Conservation (phyloP, 2,113 vertebrate species). For the Brienomyrus longianalis region DNA sequence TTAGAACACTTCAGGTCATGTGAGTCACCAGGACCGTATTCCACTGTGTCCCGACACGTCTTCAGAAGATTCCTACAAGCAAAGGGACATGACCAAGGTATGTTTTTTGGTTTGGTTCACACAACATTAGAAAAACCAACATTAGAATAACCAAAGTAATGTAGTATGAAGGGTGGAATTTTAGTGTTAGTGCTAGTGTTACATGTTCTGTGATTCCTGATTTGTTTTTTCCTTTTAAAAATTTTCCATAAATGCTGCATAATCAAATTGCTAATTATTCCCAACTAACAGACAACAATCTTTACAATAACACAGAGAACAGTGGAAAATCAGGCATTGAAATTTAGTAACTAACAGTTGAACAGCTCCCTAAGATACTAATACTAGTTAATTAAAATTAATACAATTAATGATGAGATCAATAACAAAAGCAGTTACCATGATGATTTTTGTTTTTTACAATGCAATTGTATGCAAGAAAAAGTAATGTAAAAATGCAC, state of each 20-base stretch:
- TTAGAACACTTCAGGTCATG: background rate
- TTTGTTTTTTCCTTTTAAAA: background rate
- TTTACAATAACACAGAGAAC: fast-evolving
- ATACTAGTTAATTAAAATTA: background rate
- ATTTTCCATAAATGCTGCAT: background rate
- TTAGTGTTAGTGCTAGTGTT: background rate
- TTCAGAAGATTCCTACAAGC: background rate
- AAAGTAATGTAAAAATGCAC: background rate
- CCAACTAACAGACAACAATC: background rate
- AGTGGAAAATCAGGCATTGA: background rate
- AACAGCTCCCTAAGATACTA: background rate
- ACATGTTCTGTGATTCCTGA: background rate
- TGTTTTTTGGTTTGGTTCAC: background rate
- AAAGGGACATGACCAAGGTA: background rate
- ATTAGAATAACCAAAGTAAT: background rate
- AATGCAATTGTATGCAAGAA: background rate
- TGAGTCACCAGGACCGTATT: background rate
- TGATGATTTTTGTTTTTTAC: background rate
- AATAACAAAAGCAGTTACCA: background rate
- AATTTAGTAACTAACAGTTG: background rate
- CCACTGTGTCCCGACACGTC: too few species aligned
- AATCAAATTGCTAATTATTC: background rate
- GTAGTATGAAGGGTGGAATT: background rate
- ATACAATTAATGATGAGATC: background rate
- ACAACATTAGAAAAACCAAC: background rate